Base-by-base conservation (phyloP, 2,888 invertebrate genomes). In the Meandrusa payeni region DNA sequence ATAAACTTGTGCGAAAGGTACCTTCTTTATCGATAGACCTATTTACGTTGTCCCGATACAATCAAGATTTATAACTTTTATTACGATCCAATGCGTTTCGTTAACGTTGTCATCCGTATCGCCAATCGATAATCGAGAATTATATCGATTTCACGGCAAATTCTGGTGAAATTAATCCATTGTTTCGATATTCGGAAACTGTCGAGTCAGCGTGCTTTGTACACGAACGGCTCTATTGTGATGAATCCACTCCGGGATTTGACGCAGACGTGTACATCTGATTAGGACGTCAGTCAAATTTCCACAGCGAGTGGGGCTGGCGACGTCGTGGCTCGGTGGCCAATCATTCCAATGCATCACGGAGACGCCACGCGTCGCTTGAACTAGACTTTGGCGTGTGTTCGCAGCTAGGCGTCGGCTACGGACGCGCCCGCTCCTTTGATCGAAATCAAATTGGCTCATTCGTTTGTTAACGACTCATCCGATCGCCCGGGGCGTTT, bases 101-200 rank as follows among this genome's bases (percentile, higher is more conserved):
- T 69, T 66, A 68, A 62, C 66, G 62, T 64, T 69, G 70, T 74
- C 72, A 63, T 68, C 64, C 61, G 65, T 64, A 63, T 69, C 69
- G 69, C 62, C 69, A 68, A 63, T 68, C 68, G 68, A 56, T 68
- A 68, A 74, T 75, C 74, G 64, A 58, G 63, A 66, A 67, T 71
- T 63, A 62, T 64, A 70, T 73, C 75, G 56, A 69, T 69, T 76
- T 75, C 76, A 76, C 69, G 73, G 66, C 53, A 66, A 64, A 67
- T 74, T 73, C 63, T 55, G 63, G 69, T 71, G 64, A 75, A 75
- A 72, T 73, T 61, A 62, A 63, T 39, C 69, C 56, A 66, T 76
- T 76, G 76, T 75, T 70, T 74, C 57, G 59, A 54, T 43, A 50
- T 51, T 54, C 42, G 40, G 37, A 53, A 58, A 53, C 28, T 41